Percentiles rank a stretch among this genome's conserved stretches.
Evolutionary conservation across 1,140 invertebrate genomes (phyloP).

Genomic region (Psix sp.): DNA sequence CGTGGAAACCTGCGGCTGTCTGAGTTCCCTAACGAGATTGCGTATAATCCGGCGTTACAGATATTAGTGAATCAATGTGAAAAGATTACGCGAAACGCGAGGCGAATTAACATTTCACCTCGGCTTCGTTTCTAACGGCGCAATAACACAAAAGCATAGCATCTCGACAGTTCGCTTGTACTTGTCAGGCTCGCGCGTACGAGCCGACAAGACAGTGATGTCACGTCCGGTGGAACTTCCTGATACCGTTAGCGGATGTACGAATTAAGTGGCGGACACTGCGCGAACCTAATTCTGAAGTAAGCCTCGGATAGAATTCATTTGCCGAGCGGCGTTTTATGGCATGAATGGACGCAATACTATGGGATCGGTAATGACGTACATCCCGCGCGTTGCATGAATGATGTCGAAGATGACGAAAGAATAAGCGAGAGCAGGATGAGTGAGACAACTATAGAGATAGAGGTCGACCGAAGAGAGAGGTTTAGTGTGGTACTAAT

Average conservation of each 20-base stretch:
- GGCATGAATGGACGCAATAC: constrained; percentile 58
- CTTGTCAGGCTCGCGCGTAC: constrained; percentile 6
- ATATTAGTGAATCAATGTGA: too few species aligned
- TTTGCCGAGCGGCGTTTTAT: constrained; percentile 43
- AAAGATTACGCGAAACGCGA: too few species aligned
- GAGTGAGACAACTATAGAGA: background rate
- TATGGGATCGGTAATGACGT: constrained; percentile 54
- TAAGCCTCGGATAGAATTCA: constrained; percentile 56
- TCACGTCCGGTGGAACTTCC: constrained; percentile 65
- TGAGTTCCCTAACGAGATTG: too few species aligned
- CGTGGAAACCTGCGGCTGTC: too few species aligned
- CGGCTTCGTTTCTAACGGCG: background rate
- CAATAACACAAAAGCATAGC: background rate
- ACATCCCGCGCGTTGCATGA: constrained; percentile 54
- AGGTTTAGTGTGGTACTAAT: background rate
- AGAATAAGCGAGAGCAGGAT: background rate
- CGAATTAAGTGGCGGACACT: constrained; percentile 62
- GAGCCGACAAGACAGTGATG: constrained; percentile 51
- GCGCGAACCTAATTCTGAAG: constrained; percentile 55
- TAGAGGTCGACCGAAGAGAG: too few species aligned
- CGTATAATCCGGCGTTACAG: too few species aligned
- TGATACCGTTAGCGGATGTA: constrained; percentile 65
- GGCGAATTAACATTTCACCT: too few species aligned
- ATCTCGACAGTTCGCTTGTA: too few species aligned
- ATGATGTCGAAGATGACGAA: constrained; percentile 39